A percentile compares a stretch with the other conserved stretches of the same genome.
phyloP scores from a whole-genome alignment of 2,797 vertebrate species.

The Cossypha polioptera region DNA sequence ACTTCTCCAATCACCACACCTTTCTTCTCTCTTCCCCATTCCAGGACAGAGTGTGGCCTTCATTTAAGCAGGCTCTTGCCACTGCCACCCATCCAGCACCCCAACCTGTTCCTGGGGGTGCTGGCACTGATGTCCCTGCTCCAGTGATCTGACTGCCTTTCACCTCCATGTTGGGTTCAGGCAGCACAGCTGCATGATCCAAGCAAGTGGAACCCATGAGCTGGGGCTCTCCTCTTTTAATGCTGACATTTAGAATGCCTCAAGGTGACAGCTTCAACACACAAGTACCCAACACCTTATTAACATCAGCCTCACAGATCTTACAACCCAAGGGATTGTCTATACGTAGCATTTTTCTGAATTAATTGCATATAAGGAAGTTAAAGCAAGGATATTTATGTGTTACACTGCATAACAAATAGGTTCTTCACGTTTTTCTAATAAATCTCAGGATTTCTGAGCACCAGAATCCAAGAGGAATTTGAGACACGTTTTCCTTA shows the following conservation, averaged over 20 bases:
- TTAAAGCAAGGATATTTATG: not conserved
- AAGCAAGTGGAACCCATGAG: accelerated
- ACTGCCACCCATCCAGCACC: not conserved
- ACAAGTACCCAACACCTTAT: not conserved
- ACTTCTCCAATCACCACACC: not conserved
- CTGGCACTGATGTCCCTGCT: accelerated
- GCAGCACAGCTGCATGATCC: not conserved
- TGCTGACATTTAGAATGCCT: not conserved
- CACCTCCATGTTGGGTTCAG: accelerated
- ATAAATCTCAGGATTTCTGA: not conserved
- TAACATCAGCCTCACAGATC: not conserved
- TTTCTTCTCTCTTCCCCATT: not conserved
- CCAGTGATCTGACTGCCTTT: not conserved
- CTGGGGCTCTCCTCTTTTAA: not conserved
- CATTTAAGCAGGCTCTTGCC: not conserved
- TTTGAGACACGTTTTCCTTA: not conserved
- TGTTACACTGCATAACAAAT: not conserved
- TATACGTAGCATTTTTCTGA: not conserved
- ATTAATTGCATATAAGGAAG: not conserved
- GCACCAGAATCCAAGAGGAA: not conserved
- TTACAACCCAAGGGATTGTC: not conserved
- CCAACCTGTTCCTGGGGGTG: not conserved
- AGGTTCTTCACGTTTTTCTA: not conserved
- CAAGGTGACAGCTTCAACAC: not conserved
- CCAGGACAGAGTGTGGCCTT: not conserved